Evolutionary conservation across 2,888 invertebrate species (phyloP).

Genomic region (Cantharis rustica): DNA sequence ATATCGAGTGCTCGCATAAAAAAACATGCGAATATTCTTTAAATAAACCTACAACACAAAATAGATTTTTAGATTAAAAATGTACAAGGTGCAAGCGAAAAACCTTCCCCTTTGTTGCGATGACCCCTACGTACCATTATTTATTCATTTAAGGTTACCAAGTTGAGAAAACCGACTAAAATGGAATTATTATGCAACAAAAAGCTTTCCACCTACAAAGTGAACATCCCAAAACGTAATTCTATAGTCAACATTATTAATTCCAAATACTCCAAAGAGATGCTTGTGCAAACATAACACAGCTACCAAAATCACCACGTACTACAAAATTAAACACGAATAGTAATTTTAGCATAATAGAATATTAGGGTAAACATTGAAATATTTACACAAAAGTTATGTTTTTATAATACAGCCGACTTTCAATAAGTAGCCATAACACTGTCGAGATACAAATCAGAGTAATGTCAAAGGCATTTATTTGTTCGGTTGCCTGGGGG

Average conservation of each 20-base stretch:
- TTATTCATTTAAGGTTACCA: background rate
- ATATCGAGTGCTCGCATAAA: background rate
- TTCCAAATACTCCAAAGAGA: background rate
- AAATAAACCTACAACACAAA: background rate
- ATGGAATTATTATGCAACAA: background rate
- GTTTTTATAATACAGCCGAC: background rate
- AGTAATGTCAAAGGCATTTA: slow-evolving; percentile 10
- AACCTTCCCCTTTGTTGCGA: background rate
- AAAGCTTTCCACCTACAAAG: background rate
- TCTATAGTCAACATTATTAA: background rate
- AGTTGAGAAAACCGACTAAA: background rate
- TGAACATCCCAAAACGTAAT: background rate
- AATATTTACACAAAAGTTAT: background rate
- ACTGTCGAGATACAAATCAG: slow-evolving; percentile 7
- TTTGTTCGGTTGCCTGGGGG: slow-evolving; percentile 10
- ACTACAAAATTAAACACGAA: background rate
- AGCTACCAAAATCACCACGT: background rate
- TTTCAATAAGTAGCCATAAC: background rate
- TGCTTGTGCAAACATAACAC: background rate
- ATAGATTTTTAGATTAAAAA: background rate
- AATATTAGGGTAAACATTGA: background rate
- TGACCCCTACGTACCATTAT: background rate
- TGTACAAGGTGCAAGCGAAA: background rate
- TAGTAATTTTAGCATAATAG: background rate
- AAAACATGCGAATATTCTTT: background rate